Evolutionary conservation across 2,888 invertebrate genomes (phyloP), one percentile per base, ranked within the genome.

Genomic region (Petrophora chlorosata): DNA sequence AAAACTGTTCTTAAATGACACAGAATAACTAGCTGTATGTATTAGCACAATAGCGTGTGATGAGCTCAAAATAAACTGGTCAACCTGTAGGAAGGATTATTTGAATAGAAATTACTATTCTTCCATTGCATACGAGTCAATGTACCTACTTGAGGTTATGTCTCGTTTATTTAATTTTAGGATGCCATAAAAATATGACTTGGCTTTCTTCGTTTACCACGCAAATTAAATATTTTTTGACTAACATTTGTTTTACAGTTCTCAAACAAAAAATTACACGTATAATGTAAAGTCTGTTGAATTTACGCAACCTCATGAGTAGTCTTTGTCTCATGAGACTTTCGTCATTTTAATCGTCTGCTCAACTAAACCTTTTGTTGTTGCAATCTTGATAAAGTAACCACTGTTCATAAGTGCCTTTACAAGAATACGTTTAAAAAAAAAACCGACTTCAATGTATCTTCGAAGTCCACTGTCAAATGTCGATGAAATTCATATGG

Each of bases 141-240:
- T 16, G 49, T 28, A 29, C 49, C 10, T 41, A 16, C 29, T 26
- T 10, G 36, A 5, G 23, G 5, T 4, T 7, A 22, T 8, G 7
- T 5, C 3, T 22, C 16, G 22, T 49, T 33, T n/a, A n/a, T 32
- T 14, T 15, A 23, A 32, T 5, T 33, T 34, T 41, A 41, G 29
- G 16, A 35, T 25, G 23, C 22, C 17, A 17, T 23, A 22, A 17
- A 23, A 0, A 26, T 38, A 32, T 26, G 30, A 10, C 32, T 40
- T 29, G 28, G 34, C 32, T 34, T 32, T 35, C 38, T 22, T 17
- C 17, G 17, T 39, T 39, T 42, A 25, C 34, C 23, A 25, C 16
- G 9, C 39, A 34, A 39, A 19, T 1, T 17, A 43, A 50, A 50
- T 50, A 50, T 50, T 50, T 39, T n/a, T 50, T 29, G 10, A 17